Percentiles rank a stretch among this genome's conserved stretches.
phyloP scores from a whole-genome alignment of 2,113 vertebrate species.

The rat (Rattus norvegicus) region DNA sequence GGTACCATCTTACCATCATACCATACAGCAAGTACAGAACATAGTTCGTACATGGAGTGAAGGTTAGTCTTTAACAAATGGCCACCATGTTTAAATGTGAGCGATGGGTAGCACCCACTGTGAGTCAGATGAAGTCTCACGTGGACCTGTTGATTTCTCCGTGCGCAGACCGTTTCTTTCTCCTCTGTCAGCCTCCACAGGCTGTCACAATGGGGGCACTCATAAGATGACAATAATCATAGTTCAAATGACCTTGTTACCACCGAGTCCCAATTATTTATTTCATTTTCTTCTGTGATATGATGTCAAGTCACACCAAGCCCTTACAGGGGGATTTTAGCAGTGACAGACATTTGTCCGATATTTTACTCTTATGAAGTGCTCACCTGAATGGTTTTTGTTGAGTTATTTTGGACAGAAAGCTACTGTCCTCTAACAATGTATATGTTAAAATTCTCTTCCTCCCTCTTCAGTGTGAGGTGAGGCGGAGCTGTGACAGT shows the following conservation, averaged over 20 bases:
- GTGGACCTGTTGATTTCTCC: constrained; percentile 4
- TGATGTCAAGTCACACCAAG: not conserved
- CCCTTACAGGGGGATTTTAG: not conserved
- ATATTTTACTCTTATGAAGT: not conserved
- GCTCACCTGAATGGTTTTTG: not conserved
- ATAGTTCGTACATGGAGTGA: not conserved
- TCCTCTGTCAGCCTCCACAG: not conserved
- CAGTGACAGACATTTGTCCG: not conserved
- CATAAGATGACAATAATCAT: not conserved
- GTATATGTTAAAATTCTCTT: not conserved
- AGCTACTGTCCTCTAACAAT: not conserved
- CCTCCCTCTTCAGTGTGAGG: not conserved
- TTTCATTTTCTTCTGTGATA: not conserved
- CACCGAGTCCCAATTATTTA: not conserved
- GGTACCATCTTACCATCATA: not conserved
- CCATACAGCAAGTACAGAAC: not conserved
- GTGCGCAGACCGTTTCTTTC: not conserved
- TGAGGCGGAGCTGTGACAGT: not conserved
- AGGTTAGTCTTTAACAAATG: not conserved
- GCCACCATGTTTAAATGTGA: not conserved
- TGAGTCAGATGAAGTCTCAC: not conserved
- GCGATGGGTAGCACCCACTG: not conserved
- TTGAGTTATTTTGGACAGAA: not conserved
- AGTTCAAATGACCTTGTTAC: not conserved
- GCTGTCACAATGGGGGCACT: not conserved